Evolutionary conservation across 2,113 vertebrate species (phyloP), one percentile per base, ranked within the genome.

Genomic region (Elgaria multicarinata): DNA sequence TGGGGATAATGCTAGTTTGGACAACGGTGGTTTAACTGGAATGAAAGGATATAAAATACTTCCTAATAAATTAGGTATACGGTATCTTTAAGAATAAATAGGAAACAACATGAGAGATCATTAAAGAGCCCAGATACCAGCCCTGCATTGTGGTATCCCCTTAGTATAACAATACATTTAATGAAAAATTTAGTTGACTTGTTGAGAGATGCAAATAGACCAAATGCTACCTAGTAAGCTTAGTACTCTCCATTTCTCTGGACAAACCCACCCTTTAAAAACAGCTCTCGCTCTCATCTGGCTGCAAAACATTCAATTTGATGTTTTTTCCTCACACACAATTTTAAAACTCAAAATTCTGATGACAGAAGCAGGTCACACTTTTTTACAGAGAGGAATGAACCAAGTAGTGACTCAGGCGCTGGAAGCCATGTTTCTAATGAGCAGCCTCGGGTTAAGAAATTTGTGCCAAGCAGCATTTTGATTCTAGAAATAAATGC

Each of bases 401-500:
- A 90, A 90, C 2, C 26, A 67, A 87, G 55, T 4, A 89, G 36
- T 36, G 62, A 1, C 42, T 64, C 53, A 85, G 53, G n/a, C 31
- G 42, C 71, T 75, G 84, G 71, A 58, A 86, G 24, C 28, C 69
- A 62, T 26, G 3, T 86, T 16, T 89, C 16, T n/a, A 85, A 53
- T 0, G 0, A 20, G 81, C 12, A 69, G 7, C 36, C 39, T 85
- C 79, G 58, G 16, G 87, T 66, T 80, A 46, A 14, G 75, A 89
- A 89, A n/a, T 33, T 64, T 55, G 46, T 84, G 8, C 71, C 2
- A 83, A 16, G 26, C 28, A 90, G 80, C 90, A 39, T 88, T 85
- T 46, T 90, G 91, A 90, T 94, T 94, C 67, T 91, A 85, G 83
- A 85, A 89, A 92, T 84, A 84, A 84, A 74, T 42, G 92, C 72